A percentile compares a stretch with the other conserved stretches of the same genome.
Conservation (phyloP, 2,797 vertebrate genomes). For the Xerus rutilus region DNA sequence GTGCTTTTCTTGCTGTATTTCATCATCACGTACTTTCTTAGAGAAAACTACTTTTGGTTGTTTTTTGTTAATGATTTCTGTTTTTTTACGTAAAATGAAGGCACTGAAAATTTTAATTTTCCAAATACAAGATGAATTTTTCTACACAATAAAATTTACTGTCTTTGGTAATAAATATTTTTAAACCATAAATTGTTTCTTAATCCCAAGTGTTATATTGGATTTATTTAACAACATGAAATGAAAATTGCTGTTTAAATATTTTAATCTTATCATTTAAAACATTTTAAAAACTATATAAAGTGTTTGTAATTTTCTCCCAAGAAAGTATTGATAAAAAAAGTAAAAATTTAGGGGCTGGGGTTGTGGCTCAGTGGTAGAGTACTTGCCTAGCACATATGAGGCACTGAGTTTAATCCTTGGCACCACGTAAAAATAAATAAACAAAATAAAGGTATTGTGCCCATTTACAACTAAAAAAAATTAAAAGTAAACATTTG, state of each 20-base stretch:
- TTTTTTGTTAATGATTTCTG: conserved; percentile 35
- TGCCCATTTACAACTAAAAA: no score
- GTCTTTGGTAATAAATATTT: conserved; percentile 52
- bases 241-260: conserved; percentile 24
- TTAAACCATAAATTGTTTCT: conserved; percentile 41
- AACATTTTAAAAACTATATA: conserved; percentile 62
- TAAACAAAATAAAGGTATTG: no score
- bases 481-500: neutral
- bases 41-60: conserved; percentile 6
- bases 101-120: conserved; percentile 45
- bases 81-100: conserved; percentile 56
- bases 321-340: conserved; percentile 41
- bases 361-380: no score
- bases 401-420: no score
- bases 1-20: neutral
- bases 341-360: neutral
- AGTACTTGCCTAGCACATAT: no score
- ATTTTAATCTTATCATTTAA: conserved; percentile 56
- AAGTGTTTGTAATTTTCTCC: conserved; percentile 50
- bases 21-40: neutral
- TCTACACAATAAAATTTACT: conserved; percentile 56
- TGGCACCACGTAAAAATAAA: no score
- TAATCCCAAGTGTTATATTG: conserved; percentile 49
- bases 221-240: conserved; percentile 38
- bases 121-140: conserved; percentile 21